phyloP scores from a whole-genome alignment of 2,888 invertebrate genomes.

The Lutraria lutraria region DNA sequence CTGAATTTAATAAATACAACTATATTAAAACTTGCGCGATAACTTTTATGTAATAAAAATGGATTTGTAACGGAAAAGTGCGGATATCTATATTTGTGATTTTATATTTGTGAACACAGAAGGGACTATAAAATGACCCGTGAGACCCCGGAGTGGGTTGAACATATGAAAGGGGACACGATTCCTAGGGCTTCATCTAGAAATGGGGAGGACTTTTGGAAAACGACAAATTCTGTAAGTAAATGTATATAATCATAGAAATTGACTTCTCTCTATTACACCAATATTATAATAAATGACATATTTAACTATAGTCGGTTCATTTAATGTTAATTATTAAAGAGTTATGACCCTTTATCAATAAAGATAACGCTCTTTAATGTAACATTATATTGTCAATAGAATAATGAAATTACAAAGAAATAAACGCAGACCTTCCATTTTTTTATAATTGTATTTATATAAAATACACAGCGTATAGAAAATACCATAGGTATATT shows the following conservation, averaged over 20 bases:
- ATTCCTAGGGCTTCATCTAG: constrained; percentile 60
- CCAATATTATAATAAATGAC: too few species aligned
- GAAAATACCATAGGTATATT: too few species aligned
- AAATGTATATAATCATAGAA: not conserved
- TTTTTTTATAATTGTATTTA: too few species aligned
- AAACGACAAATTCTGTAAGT: constrained; percentile 67
- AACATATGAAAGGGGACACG: constrained; percentile 72
- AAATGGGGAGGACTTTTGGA: constrained; percentile 68
- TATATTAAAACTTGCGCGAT: not conserved
- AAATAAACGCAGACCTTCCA: too few species aligned
- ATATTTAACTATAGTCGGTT: too few species aligned
- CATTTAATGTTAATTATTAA: too few species aligned
- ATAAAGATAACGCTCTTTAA: too few species aligned
- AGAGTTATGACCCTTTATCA: too few species aligned
- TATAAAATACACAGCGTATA: too few species aligned
- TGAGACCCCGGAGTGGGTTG: constrained; percentile 73
- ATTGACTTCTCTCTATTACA: not conserved
- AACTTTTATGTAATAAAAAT: not conserved
- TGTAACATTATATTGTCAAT: too few species aligned
- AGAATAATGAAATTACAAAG: too few species aligned
- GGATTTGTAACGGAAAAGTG: constrained; percentile 26
- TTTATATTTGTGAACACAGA: not conserved
- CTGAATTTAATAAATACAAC: not conserved
- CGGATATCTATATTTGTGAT: not conserved
- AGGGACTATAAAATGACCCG: constrained; percentile 47